Evolutionary conservation across 2,113 vertebrate species (phyloP), one percentile per base, ranked within the genome.

Genomic region (Pungitius pungitius): DNA sequence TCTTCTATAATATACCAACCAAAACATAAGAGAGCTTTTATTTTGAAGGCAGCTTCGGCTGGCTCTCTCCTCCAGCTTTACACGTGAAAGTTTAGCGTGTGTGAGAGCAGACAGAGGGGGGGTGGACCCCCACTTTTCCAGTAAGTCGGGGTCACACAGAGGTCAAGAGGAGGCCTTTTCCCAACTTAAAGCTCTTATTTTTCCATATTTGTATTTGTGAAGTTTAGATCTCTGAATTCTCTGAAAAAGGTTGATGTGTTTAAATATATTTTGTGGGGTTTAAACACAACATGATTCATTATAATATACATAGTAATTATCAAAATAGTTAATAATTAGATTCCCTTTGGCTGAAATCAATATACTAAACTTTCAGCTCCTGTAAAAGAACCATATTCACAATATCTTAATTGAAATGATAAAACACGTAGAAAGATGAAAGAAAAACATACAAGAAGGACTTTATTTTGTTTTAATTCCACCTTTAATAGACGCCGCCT

Each of bases 401-500:
- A 22, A 8, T 2, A 15, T 17, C 13, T 42, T 27, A 27, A 22
- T 17, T 65, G 13, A 51, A 49, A 26, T 2, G 8, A 12, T 35
- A 24, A 22, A 30, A 17, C 6, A 43, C n/a, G 17, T 26, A 10
- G 52, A 47, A 20, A 40, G 0, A 4, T 35, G 33, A 54, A 40
- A 2, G 37, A 15, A 45, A 57, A 62, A 17, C 5, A 59, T 6
- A 20, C 13, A 42, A 2, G 2, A 55, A 74, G 33, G 30, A 7
- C 78, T 13, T 6, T 2, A 63, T 20, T 40, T 67, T 39, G 49
- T 26, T 54, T 76, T 67, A 92, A 94, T 89, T 94, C 93, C 78
- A 91, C 74, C 90, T 96, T 97, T 96, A 96, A 94, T 96, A 89
- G 90, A 91, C 80, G 90, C 92, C 93, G 80, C 83, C 83, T 64